phyloP scores from a whole-genome alignment of 2,888 invertebrate genomes.

The Brachynemurus nebulosus region DNA sequence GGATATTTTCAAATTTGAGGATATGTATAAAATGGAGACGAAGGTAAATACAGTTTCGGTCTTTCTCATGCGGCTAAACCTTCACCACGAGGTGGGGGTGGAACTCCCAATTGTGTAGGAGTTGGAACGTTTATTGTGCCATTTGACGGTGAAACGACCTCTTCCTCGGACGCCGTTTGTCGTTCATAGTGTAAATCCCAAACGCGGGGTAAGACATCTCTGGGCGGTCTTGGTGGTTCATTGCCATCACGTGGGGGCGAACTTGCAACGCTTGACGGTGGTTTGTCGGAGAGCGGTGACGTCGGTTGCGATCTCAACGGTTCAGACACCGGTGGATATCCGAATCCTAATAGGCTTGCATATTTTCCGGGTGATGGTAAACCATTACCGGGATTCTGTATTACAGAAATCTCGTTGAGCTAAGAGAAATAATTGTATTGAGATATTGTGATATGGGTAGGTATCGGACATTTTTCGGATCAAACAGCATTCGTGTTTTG shows the following conservation, averaged over 20 bases:
- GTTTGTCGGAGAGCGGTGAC: slow-evolving; percentile 31
- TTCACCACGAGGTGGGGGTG: slow-evolving; percentile 54
- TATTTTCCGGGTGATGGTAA: slow-evolving; percentile 48
- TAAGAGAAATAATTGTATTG: slow-evolving; percentile 28
- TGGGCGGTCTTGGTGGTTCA: slow-evolving; percentile 27
- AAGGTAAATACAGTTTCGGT: slow-evolving; percentile 11
- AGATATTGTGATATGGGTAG: too few relatives aligned
- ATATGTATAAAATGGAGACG: slow-evolving; percentile 13
- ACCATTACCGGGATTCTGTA: slow-evolving; percentile 58
- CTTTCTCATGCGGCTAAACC: slow-evolving; percentile 53
- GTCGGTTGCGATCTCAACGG: slow-evolving; percentile 38
- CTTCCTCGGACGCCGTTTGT: slow-evolving; percentile 31
- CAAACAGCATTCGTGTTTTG: too few relatives aligned
- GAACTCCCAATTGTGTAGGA: slow-evolving; percentile 38
- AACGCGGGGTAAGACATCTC: slow-evolving; percentile 28
- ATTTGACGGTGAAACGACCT: slow-evolving; percentile 27
- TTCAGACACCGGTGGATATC: slow-evolving; percentile 43
- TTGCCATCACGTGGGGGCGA: slow-evolving; percentile 28
- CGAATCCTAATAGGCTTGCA: slow-evolving; percentile 63
- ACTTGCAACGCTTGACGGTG: slow-evolving; percentile 31
- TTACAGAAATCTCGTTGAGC: slow-evolving; percentile 70
- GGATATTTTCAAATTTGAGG: slow-evolving; percentile 10
- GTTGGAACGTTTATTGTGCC: slow-evolving; percentile 27
- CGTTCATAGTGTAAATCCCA: slow-evolving; percentile 44
- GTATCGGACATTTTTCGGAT: too few relatives aligned